Percentiles rank a stretch among this genome's conserved stretches.
Evolutionary conservation across 2,888 invertebrate species (phyloP).

Genomic region (Xiphydria camelus): DNA sequence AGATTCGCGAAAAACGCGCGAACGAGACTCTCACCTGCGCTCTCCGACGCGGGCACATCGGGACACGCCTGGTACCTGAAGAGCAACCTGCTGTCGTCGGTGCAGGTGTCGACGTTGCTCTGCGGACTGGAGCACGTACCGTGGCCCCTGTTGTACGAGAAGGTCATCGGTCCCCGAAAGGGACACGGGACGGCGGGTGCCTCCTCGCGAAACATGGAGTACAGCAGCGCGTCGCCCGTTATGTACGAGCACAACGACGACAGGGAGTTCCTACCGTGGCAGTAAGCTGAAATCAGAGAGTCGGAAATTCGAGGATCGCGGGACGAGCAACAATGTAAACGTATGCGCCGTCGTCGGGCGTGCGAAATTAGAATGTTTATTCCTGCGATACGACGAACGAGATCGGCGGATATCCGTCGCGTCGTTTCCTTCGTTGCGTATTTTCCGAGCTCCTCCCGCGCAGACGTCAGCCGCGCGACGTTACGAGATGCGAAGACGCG

Average conservation of each 20-base stretch:
- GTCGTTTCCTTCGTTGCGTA: no score
- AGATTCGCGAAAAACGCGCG: no score
- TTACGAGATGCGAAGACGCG: no score
- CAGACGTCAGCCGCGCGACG: no score
- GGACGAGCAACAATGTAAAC: no score
- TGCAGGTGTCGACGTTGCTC: slow-evolving; percentile 92
- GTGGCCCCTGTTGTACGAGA: slow-evolving; percentile 89
- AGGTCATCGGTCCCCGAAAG: slow-evolving; percentile 84
- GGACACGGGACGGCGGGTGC: slow-evolving; percentile 90
- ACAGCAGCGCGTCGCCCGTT: slow-evolving; percentile 85
- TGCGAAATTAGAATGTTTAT: no score
- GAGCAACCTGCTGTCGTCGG: slow-evolving; percentile 86
- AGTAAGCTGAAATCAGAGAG: slow-evolving; percentile 67
- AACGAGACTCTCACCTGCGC: slow-evolving; percentile 73
- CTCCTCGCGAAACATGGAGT: slow-evolving; percentile 87
- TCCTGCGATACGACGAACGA: no score
- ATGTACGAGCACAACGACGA: slow-evolving; percentile 83
- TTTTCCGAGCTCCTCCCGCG: no score
- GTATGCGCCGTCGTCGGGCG: no score
- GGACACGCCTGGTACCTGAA: slow-evolving; percentile 94
- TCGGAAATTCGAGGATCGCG: slow-evolving; percentile 4
- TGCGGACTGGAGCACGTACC: slow-evolving; percentile 88
- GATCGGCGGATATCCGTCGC: no score
- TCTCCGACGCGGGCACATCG: slow-evolving; percentile 87
- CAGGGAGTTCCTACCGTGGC: slow-evolving; percentile 74